Evolutionary conservation across 2,888 invertebrate genomes (phyloP).

Genomic region (Beris morrisii): DNA sequence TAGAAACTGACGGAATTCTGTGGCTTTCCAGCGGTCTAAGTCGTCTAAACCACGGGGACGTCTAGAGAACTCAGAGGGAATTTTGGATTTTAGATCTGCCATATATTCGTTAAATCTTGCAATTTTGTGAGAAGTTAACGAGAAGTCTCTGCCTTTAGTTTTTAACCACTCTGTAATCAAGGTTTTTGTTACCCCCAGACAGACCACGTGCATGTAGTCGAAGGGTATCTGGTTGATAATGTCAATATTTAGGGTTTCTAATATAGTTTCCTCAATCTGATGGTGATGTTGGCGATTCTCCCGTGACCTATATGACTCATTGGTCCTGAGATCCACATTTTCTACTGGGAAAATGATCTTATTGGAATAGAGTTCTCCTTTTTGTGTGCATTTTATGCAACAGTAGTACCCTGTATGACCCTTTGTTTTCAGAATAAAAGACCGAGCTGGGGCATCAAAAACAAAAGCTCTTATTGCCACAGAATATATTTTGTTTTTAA

Average conservation of each 20-base stretch:
- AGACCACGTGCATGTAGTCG: constrained; percentile 27
- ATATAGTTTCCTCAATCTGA: background rate
- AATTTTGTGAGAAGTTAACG: background rate
- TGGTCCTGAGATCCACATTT: constrained; percentile 1
- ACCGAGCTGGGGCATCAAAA: constrained; percentile 19
- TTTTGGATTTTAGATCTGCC: background rate
- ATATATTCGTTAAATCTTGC: background rate
- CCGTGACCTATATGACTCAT: constrained; percentile 7
- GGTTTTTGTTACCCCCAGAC: constrained; percentile 19
- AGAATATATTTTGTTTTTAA: background rate
- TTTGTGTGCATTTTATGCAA: constrained; percentile 23
- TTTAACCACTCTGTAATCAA: constrained; percentile 6
- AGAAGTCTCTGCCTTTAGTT: background rate
- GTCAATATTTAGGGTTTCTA: constrained; percentile 5
- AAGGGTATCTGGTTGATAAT: constrained; percentile 16
- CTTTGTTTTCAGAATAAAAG: constrained; percentile 13
- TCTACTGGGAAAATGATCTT: constrained; percentile 7
- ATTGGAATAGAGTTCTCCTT: background rate
- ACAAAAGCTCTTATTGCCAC: constrained; percentile 2
- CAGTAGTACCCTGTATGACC: constrained; percentile 9
- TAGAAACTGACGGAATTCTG: constrained; percentile 39
- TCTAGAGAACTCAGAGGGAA: constrained; percentile 12
- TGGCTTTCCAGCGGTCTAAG: constrained; percentile 29
- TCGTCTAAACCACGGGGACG: background rate
- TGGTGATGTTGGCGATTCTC: constrained; percentile 7